Base-by-base conservation (phyloP, 2,113 vertebrate genomes). In the Corynorhinus townsendii region DNA sequence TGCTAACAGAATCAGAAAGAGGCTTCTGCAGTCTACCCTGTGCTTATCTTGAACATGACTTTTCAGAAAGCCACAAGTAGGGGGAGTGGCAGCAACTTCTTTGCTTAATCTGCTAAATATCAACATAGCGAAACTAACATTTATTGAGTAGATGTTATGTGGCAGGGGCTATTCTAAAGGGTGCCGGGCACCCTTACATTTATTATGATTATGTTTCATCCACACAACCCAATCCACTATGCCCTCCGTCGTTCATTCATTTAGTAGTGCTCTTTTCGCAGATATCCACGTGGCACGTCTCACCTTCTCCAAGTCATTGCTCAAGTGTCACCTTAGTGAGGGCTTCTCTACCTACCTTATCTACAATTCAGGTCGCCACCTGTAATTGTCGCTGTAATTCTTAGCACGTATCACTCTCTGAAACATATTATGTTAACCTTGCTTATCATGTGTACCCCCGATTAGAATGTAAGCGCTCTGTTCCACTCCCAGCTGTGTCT, bases 331-430 rank as follows among this genome's bases (percentile, higher is more conserved):
- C 12, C 59, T 64, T 14, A 24, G 11, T 2, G 26, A 79, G 73
- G 11, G 8, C 38, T 47, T 85, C 33, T 49, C 16, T 59, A 52
- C 15, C 19, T 1, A 15, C 52, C 19, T 54, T 22, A 30, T 17
- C 64, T 85, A 45, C 62, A 76, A 38, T 30, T 64, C 10, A 59
- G 14, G n/a, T 62, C 5, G 3, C 16, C 5, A 9, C 45, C 26
- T 0, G 2, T 14, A 66, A 7, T n/a, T 2, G 15, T 54, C 49
- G 30, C 26, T 38, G 1, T 7, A 19, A 17, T 10, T 72, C 38
- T 66, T 45, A 66, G 26, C 16, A 15, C 3, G 1, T 30, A 72
- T 9, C 28, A 7, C 47, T 10, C 4, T 4, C 7, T 7, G 0
- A 28, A 80, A 79, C 15, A 66, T 6, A 7, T 86, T 24, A 4